These are phyloP conservation scores for Heliconius cydno DNA, from an alignment of 2,888 invertebrate genomes.

Conservation along the genomic window DNA sequence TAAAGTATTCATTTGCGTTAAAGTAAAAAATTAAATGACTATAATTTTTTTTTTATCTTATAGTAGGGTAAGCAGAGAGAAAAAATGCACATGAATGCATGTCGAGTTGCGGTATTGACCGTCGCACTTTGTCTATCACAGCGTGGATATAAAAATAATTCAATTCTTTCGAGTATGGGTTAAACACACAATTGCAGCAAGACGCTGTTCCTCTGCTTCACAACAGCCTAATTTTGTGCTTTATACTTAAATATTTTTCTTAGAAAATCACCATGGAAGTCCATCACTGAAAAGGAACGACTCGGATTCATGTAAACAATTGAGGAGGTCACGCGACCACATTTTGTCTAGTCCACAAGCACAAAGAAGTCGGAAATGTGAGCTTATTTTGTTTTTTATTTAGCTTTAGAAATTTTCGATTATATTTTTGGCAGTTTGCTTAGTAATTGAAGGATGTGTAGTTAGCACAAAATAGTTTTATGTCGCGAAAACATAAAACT, in stretches of 20 bases:
- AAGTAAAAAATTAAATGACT: too few species aligned
- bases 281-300: constrained; percentile 70
- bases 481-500: not conserved
- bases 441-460: not conserved
- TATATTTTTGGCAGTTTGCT: not conserved
- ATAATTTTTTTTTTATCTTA: too few species aligned
- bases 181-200: too few species aligned
- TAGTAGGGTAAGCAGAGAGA: too few species aligned
- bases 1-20: too few species aligned
- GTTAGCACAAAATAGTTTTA: not conserved
- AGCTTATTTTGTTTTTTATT: constrained; percentile 46
- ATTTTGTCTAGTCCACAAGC: constrained; percentile 74
- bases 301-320: constrained; percentile 67
- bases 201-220: too few species aligned
- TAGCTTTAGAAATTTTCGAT: not conserved
- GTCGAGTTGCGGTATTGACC: too few species aligned
- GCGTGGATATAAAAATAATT: too few species aligned
- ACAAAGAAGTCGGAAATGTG: constrained; percentile 75
- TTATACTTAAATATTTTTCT: not conserved
- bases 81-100: too few species aligned
- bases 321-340: constrained; percentile 74
- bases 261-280: constrained; percentile 76
- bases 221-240: too few species aligned
- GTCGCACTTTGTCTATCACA: too few species aligned
- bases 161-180: too few species aligned